Evolutionary conservation across 2,113 vertebrate species (phyloP).

Genomic region (Callipepla squamata): DNA sequence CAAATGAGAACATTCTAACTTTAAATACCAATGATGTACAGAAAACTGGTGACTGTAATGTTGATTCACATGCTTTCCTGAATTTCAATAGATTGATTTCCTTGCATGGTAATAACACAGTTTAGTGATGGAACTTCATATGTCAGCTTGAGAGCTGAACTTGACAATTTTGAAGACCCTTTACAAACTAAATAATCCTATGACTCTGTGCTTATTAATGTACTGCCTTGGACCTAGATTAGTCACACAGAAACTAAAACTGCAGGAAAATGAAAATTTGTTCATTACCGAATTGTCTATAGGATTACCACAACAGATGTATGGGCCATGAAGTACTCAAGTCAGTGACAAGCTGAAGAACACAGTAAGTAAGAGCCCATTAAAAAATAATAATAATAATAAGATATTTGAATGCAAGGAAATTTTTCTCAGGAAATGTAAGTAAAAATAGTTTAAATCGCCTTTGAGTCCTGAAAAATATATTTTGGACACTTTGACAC

Average conservation of each 20-base stretch:
- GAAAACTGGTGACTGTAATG: not conserved
- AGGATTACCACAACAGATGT: not conserved
- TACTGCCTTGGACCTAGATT: not conserved
- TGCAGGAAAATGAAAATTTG: not conserved
- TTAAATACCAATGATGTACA: not conserved
- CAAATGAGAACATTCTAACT: not conserved
- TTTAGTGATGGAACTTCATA: not conserved
- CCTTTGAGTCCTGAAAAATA: not conserved
- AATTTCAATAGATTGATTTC: not conserved
- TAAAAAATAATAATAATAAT: not conserved
- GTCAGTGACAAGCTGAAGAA: not conserved
- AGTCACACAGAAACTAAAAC: not conserved
- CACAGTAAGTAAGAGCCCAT: not conserved
- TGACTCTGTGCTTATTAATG: not conserved
- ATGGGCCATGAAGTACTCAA: not conserved
- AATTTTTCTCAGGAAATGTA: not conserved
- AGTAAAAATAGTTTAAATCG: not conserved
- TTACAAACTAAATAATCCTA: not conserved
- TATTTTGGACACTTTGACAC: not conserved
- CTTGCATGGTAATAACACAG: not conserved
- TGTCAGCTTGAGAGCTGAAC: not conserved
- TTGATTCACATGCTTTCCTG: not conserved
- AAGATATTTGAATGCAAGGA: not conserved
- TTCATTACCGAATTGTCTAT: not conserved
- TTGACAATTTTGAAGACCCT: not conserved